Evolutionary conservation across 2,113 vertebrate species (phyloP).

Genomic region (Misgurnus mizolepis): DNA sequence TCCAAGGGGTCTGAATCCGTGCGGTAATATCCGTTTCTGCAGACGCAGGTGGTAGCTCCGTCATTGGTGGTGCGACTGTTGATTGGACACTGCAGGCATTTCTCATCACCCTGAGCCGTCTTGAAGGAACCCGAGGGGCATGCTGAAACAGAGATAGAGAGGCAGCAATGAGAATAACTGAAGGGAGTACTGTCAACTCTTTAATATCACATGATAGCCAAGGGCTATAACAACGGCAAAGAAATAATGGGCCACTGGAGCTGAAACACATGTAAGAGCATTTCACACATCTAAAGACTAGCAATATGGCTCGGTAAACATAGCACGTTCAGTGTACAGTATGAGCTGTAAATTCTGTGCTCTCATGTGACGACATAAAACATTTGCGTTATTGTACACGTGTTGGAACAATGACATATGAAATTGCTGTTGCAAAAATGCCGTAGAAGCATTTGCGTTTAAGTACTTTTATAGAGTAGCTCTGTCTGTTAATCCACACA

Average conservation of each 20-base stretch:
- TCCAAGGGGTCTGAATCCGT: conserved; percentile 89
- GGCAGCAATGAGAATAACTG: neutral
- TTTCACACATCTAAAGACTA: neutral
- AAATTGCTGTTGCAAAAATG: too few relatives aligned
- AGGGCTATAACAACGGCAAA: neutral
- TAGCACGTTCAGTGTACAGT: neutral
- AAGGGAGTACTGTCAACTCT: conserved; percentile 7
- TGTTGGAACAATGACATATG: too few relatives aligned
- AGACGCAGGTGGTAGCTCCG: conserved; percentile 92
- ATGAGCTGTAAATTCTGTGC: conserved; percentile 34
- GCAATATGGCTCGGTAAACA: conserved; percentile 20
- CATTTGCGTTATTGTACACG: too few relatives aligned
- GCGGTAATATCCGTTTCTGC: conserved; percentile 91
- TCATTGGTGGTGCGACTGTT: conserved; percentile 95
- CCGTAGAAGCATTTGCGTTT: too few relatives aligned
- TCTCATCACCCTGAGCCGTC: conserved; percentile 89
- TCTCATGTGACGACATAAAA: conserved; percentile 35
- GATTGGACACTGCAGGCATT: conserved; percentile 90
- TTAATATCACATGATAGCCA: conserved; percentile 30
- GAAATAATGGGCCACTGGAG: conserved; percentile 30
- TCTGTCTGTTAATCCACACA: too few relatives aligned
- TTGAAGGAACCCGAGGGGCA: conserved; percentile 90
- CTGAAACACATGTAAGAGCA: conserved; percentile 30
- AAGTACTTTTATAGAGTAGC: too few relatives aligned
- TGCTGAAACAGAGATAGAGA: conserved; percentile 69